Evolutionary conservation across 2,888 invertebrate species (phyloP).

Genomic region (Petrophora chlorosata): DNA sequence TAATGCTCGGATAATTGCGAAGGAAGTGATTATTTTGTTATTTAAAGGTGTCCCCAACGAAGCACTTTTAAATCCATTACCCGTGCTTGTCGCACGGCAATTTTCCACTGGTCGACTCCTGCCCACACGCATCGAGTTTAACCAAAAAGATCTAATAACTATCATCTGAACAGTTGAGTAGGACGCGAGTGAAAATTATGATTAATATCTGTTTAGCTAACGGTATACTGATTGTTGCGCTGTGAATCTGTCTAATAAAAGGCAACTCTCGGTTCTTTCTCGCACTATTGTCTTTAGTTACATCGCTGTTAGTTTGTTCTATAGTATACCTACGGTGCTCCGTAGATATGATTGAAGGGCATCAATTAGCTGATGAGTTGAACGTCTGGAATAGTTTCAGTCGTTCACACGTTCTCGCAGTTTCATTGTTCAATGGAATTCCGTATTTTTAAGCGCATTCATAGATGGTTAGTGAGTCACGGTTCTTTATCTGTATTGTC

Average conservation of each 20-base stretch:
- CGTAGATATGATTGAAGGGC: constrained; percentile 62
- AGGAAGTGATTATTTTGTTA: constrained; percentile 78
- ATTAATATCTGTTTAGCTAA: constrained; percentile 82
- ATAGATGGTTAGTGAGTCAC: constrained; percentile 34
- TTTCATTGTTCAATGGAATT: constrained; percentile 52
- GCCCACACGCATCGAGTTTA: constrained; percentile 75
- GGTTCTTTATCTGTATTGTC: constrained; percentile 26
- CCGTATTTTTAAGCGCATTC: constrained; percentile 36
- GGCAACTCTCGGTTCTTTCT: constrained; percentile 17
- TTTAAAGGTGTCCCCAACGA: constrained; percentile 65
- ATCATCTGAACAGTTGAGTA: constrained; percentile 76
- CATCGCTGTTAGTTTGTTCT: no score
- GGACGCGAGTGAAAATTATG: constrained; percentile 81
- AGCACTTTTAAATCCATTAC: constrained; percentile 82
- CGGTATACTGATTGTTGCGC: constrained; percentile 59
- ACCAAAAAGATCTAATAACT: constrained; percentile 77
- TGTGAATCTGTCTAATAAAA: constrained; percentile 49
- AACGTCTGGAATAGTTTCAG: constrained; percentile 49
- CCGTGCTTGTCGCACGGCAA: constrained; percentile 76
- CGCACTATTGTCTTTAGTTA: constrained; percentile 27
- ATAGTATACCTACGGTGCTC: no score
- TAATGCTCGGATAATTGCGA: constrained; percentile 59
- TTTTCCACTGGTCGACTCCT: constrained; percentile 74
- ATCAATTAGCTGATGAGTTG: constrained; percentile 60
- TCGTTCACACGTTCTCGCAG: constrained; percentile 49